These are phyloP conservation scores for Morelia viridis DNA, from an alignment of 2,797 vertebrate genomes.

Conservation along the genomic window DNA sequence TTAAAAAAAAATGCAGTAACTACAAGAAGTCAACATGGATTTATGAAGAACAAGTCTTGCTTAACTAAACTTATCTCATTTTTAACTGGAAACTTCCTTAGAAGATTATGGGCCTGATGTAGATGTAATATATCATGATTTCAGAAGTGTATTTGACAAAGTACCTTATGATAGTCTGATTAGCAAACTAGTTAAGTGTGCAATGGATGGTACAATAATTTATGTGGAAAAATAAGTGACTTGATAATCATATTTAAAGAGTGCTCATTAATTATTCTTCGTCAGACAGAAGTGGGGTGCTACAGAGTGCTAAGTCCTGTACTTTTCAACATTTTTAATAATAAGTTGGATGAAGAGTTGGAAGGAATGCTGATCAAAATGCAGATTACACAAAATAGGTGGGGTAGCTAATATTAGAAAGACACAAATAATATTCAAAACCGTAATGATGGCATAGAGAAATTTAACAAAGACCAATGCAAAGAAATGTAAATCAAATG, in stretches of 20 bases:
- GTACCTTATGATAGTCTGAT: not conserved
- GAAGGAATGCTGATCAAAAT: not conserved
- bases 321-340: not conserved
- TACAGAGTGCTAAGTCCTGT: not conserved
- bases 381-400: not conserved
- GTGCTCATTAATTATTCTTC: not conserved
- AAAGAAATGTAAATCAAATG: not conserved
- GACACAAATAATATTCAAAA: not conserved
- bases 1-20: no score
- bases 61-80: not conserved
- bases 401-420: not conserved
- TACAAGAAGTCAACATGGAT: not conserved
- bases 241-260: not conserved
- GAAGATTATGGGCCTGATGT: not conserved
- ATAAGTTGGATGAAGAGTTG: not conserved
- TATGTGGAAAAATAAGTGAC: not conserved
- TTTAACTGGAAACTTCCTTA: not conserved
- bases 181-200: not conserved
- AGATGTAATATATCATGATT: not conserved
- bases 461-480: not conserved
- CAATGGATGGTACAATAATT: not conserved
- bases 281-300: not conserved
- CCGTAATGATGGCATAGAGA: not conserved
- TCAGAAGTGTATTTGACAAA: not conserved
- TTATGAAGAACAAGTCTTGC: not conserved